Evolutionary conservation across 2,888 invertebrate genomes (phyloP), one percentile per base, ranked within the genome.

Genomic region (Adelognathus sp.): DNA sequence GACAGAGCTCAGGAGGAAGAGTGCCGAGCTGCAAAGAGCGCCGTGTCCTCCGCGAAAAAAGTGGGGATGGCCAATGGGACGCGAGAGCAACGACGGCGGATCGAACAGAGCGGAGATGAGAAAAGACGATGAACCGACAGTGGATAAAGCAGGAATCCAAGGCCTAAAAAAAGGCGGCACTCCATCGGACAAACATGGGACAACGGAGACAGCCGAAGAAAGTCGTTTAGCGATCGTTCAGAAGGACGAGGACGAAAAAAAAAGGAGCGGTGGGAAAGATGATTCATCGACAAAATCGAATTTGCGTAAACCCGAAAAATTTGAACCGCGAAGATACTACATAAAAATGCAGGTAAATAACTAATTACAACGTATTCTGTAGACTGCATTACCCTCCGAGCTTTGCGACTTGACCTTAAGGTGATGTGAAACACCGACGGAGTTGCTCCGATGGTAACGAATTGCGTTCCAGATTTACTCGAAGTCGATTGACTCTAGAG

Each of bases 281-380:
- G 24, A 36, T 21, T 18, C 24, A 14, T 1, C 58, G 36, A 24
- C 6, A 11, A 29, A 52, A 39, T 6, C 9, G 3, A 31, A 21
- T 44, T 18, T 44, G 44, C 3, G 7, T 44, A 9, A 6, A 16
- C 16, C 44, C 7, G 44, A 44, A 18, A 44, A 44, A 44, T 18
- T 18, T 16, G 1, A 14, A 41, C 44, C 50, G 11, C 36, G 69
- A 24, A 63, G 41, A 36, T 78, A 70, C 29, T 54, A 52, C 41
- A 74, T 79, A 11, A 79, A 79, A 21, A 74, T 74, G 70, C 78
- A 79, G 78, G 78, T 79, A n/a, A 61, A 11, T 52, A 9, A 18
- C 16, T n/a, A n/a, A n/a, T n/a, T n/a, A n/a, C n/a, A n/a, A n/a
- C n/a, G n/a, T n/a, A n/a, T n/a, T n/a, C n/a, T n/a, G n/a, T n/a